These are phyloP conservation scores for Nephrotoma flavescens DNA, from an alignment of 2,888 invertebrate genomes.

Conservation along the genomic window DNA sequence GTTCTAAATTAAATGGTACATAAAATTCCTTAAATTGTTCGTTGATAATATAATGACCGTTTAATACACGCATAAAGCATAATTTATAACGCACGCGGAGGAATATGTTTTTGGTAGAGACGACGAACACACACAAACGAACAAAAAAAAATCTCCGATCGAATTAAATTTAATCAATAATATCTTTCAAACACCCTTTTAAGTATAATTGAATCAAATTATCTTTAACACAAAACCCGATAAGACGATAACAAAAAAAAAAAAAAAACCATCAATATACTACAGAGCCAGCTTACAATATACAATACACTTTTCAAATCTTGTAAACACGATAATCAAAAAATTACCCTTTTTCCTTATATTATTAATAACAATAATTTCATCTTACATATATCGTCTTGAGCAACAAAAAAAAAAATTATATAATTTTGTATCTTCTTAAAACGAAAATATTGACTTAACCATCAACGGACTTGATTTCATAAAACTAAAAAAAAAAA, in stretches of 20 bases:
- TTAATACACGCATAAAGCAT: not conserved
- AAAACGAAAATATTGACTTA: not conserved
- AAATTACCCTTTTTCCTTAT: not conserved
- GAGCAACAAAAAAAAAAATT: not conserved
- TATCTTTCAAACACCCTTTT: not conserved
- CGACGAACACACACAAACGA: not conserved
- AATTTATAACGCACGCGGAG: not conserved
- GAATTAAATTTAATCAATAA: not conserved
- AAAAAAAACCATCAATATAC: not conserved
- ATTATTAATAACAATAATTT: not conserved
- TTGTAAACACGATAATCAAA: slow-evolving; percentile 3
- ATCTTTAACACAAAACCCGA: not conserved
- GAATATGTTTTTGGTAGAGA: not conserved
- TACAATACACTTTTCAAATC: not conserved
- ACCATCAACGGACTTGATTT: not conserved
- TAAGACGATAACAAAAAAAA: not conserved
- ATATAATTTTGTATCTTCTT: not conserved
- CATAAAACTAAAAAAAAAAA: not conserved
- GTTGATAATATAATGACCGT: slow-evolving; percentile 6
- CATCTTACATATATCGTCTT: not conserved
- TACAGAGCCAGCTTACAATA: not conserved
- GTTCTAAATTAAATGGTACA: not conserved
- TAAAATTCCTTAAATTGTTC: not conserved
- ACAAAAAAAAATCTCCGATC: not conserved
- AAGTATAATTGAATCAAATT: not conserved